These are phyloP conservation scores for Trissolcus japonicus DNA, from an alignment of 2,888 invertebrate species.

Conservation along the genomic window DNA sequence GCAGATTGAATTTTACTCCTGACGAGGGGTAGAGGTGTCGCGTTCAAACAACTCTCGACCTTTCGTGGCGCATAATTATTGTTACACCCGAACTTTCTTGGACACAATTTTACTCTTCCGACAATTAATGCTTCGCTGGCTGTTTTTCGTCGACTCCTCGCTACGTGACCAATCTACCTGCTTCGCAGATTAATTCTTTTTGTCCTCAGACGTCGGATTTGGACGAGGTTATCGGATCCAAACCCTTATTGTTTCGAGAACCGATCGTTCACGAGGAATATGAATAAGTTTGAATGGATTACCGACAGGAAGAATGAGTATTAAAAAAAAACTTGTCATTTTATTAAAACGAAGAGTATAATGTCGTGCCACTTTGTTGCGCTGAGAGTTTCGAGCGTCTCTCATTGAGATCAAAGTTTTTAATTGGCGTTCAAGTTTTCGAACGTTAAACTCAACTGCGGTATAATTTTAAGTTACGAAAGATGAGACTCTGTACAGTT, in stretches of 20 bases:
- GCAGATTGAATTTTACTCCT: conserved; percentile 41
- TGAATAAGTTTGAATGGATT: conserved; percentile 21
- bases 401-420: conserved; percentile 5
- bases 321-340: no score
- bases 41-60: conserved; percentile 42
- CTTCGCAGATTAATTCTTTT: conserved; percentile 41
- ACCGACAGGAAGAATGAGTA: not conserved
- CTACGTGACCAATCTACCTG: conserved; percentile 50
- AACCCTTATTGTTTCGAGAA: conserved; percentile 14
- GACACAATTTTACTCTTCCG: conserved; percentile 44
- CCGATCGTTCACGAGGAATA: conserved; percentile 25
- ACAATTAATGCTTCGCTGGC: conserved; percentile 44
- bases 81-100: conserved; percentile 48
- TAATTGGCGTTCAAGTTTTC: conserved; percentile 7
- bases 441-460: conserved; percentile 4
- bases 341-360: not conserved
- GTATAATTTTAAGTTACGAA: not conserved
- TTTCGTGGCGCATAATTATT: conserved; percentile 50
- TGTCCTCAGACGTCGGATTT: conserved; percentile 33
- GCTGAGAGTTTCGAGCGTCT: not conserved
- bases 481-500: not conserved
- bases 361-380: not conserved
- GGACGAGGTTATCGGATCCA: conserved; percentile 25
- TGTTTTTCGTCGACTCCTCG: conserved; percentile 36
- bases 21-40: conserved; percentile 29